These are phyloP conservation scores for Coleophora deauratella DNA, from an alignment of 2,888 invertebrate genomes.

Conservation along the genomic window DNA sequence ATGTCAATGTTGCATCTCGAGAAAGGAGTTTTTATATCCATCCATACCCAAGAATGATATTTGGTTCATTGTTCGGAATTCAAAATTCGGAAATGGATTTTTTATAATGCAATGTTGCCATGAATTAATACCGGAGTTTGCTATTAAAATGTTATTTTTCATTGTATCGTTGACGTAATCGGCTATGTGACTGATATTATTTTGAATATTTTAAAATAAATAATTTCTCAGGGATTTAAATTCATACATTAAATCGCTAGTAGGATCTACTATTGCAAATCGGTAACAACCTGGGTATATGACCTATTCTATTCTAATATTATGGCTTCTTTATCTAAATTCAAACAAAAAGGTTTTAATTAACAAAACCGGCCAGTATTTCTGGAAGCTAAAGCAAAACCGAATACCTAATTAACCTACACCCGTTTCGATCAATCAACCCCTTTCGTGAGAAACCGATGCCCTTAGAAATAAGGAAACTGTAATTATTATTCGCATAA, in stretches of 20 bases:
- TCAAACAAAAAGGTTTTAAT: too few relatives aligned
- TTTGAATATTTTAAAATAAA: background rate
- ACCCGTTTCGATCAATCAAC: slow-evolving; percentile 45
- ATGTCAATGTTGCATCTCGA: slow-evolving; percentile 60
- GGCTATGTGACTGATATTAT: slow-evolving; percentile 1
- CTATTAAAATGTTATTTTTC: slow-evolving; percentile 15
- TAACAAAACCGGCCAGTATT: too few relatives aligned
- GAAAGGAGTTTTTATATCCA: too few relatives aligned
- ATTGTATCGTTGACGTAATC: slow-evolving; percentile 15
- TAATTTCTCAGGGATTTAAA: background rate
- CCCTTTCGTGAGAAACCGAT: slow-evolving; percentile 61
- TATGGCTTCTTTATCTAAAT: too few relatives aligned
- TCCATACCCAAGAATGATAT: slow-evolving; percentile 50
- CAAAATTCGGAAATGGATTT: slow-evolving; percentile 57
- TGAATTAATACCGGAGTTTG: slow-evolving; percentile 37
- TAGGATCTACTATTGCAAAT: too few relatives aligned
- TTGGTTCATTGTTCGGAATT: slow-evolving; percentile 40
- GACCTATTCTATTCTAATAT: background rate
- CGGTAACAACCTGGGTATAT: too few relatives aligned
- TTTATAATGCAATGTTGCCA: slow-evolving; percentile 39
- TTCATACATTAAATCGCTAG: too few relatives aligned
- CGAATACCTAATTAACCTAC: slow-evolving; percentile 8
- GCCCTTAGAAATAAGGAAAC: slow-evolving; percentile 48
- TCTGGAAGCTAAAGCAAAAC: background rate
- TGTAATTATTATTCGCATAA: slow-evolving; percentile 71